A percentile compares a stretch with the other conserved stretches of the same genome.
phyloP scores from a whole-genome alignment of 2,888 invertebrate species.

The Achlya flavicornis region DNA sequence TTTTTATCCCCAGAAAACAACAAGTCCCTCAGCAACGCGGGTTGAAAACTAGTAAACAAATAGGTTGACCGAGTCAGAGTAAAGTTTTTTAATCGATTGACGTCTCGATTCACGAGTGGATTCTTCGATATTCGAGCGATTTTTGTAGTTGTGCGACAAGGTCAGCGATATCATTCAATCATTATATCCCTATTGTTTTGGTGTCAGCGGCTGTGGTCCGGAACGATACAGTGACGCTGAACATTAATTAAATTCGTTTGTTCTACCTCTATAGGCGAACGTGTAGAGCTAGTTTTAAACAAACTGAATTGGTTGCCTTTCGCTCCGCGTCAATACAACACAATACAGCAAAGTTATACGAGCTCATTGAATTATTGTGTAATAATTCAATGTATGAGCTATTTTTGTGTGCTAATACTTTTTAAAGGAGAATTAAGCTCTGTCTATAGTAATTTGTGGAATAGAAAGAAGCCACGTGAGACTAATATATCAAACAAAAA shows the following conservation, averaged over 20 bases:
- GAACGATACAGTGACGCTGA: conserved; percentile 10
- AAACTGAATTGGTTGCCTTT: conserved; percentile 2
- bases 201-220: conserved; percentile 21
- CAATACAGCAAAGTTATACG: background rate
- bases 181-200: conserved; percentile 46
- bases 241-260: conserved; percentile 32
- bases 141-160: conserved; percentile 31
- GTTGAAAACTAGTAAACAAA: background rate
- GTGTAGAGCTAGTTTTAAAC: conserved; percentile 3
- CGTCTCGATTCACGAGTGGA: background rate
- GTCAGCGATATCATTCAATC: conserved; percentile 49
- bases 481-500: too few relatives aligned
- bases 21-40: background rate
- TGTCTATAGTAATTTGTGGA: too few relatives aligned
- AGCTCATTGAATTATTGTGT: too few relatives aligned
- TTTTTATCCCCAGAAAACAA: too few relatives aligned
- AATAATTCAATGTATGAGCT: too few relatives aligned
- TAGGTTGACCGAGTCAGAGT: background rate
- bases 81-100: background rate
- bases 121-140: background rate
- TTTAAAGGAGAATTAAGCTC: too few relatives aligned
- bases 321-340: background rate
- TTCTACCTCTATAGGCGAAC: conserved; percentile 15
- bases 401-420: too few relatives aligned
- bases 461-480: too few relatives aligned